Evolutionary conservation across 2,113 vertebrate species (phyloP), one percentile per base, ranked within the genome.

Genomic region (Clarias macrocephalus): DNA sequence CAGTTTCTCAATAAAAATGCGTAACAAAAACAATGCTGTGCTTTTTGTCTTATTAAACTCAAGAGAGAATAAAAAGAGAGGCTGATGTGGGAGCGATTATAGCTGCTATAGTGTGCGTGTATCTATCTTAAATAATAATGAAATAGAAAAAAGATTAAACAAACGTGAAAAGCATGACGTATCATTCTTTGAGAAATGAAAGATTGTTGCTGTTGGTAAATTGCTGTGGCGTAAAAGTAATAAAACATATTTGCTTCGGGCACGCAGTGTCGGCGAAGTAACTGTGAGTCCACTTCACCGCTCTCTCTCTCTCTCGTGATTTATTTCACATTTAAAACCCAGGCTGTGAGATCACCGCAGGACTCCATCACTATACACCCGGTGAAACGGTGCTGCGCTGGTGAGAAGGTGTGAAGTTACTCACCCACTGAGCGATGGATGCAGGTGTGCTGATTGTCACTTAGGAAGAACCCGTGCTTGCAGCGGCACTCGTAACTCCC

Each of bases 371-470:
- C 54, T 2, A 5, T 2, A 0, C 2, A 33, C 0, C 79, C 48
- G 48, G 48, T 59, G 28, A 21, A 59, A 30, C 4, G 18, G 28
- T 3, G 30, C 30, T 30, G n/a, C 60, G 56, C 1, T 15, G 48
- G 5, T 9, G 82, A 52, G 63, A 48, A 59, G 3, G 81, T 82
- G n/a, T 86, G 70, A 57, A 83, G 48, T 4, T 85, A 91, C 94
- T 93, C 95, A 99, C 98, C 98, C 95, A 97, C 96, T 1, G 96
- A 97, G 88, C 96, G 97, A 88, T 99, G 98, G 93, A 99, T 99
- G 92, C 98, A 99, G 0, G 97, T 99, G 91, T 99, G 98, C 94
- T 99, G 98, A 92, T 99, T 99, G 92, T 99, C 96, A 28, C 98
- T 99, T 83, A 99, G 95, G 94, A 99, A 99, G 91, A 99, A 99